Percentiles rank a stretch among this genome's conserved stretches.
These are phyloP conservation scores for Resseliella maxima DNA, from an alignment of 2,888 invertebrate genomes.

Conservation along the genomic window DNA sequence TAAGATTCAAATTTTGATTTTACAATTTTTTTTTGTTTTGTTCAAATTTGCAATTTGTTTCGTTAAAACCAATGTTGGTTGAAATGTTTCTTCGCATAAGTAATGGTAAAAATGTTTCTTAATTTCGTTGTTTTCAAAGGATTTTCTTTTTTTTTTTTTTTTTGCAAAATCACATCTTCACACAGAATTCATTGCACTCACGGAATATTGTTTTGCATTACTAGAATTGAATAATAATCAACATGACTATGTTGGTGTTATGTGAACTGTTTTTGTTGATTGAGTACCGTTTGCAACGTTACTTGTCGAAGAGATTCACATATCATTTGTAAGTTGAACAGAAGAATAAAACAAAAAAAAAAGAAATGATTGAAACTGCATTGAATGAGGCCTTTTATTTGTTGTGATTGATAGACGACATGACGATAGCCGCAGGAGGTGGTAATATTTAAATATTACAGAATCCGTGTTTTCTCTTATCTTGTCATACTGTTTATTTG, in stretches of 20 bases:
- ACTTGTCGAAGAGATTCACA: background rate
- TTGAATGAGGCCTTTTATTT: background rate
- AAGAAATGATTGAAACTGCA: slow-evolving; percentile 31
- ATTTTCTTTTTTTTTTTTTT: background rate
- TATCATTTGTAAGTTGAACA: background rate
- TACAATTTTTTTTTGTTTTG: background rate
- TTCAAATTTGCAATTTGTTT: background rate
- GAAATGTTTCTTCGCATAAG: no score
- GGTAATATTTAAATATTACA: slow-evolving; percentile 17
- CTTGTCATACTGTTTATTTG: background rate
- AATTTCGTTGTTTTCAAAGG: background rate
- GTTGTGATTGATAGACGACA: slow-evolving; percentile 48
- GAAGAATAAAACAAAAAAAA: no score
- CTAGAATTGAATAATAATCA: no score
- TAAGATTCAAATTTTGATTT: no score
- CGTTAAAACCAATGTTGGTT: background rate
- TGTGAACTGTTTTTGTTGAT: background rate
- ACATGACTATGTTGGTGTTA: background rate
- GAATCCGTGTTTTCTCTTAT: background rate
- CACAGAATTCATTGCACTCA: background rate
- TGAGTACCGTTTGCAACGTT: background rate
- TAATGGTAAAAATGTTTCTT: no score
- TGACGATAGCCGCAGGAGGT: slow-evolving; percentile 42
- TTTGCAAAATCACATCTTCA: background rate
- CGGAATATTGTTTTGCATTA: background rate